A percentile compares a stretch with the other conserved stretches of the same genome.
These are phyloP conservation scores for Synanthedon tipuliformis DNA, from an alignment of 2,888 invertebrate species.

Conservation along the genomic window DNA sequence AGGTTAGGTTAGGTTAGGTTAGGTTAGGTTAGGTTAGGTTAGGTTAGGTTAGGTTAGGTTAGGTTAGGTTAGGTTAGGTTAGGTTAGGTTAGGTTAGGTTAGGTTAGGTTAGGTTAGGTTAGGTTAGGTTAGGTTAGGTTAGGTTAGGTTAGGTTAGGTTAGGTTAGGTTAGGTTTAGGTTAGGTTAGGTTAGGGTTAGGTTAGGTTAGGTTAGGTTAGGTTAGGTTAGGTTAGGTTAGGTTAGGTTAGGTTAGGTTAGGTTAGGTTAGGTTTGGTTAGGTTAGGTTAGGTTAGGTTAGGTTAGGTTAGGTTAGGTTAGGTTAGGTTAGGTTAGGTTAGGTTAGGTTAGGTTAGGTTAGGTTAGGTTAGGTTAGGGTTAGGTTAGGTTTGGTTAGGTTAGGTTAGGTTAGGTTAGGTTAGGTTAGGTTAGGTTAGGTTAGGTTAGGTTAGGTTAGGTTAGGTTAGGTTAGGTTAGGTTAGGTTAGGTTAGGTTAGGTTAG, in stretches of 20 bases:
- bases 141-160: too few species aligned
- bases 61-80: too few species aligned
- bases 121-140: too few species aligned
- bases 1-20: too few species aligned
- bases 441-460: constrained; percentile 6
- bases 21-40: too few species aligned
- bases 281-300: constrained; percentile 12
- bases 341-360: constrained; percentile 5
- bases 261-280: constrained; percentile 10
- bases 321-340: constrained; percentile 10
- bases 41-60: too few species aligned
- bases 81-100: too few species aligned
- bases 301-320: constrained; percentile 10
- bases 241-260: constrained; percentile 10
- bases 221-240: constrained; percentile 10
- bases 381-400: constrained; percentile 5
- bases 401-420: constrained; percentile 9
- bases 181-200: too few species aligned
- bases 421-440: constrained; percentile 9
- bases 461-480: constrained; percentile 7
- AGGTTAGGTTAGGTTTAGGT: too few species aligned
- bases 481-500: constrained; percentile 9
- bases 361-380: constrained; percentile 7
- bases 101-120: too few species aligned
- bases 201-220: too few species aligned